Conservation (phyloP, 2,113 vertebrate species). For the Noctilio leporinus region DNA sequence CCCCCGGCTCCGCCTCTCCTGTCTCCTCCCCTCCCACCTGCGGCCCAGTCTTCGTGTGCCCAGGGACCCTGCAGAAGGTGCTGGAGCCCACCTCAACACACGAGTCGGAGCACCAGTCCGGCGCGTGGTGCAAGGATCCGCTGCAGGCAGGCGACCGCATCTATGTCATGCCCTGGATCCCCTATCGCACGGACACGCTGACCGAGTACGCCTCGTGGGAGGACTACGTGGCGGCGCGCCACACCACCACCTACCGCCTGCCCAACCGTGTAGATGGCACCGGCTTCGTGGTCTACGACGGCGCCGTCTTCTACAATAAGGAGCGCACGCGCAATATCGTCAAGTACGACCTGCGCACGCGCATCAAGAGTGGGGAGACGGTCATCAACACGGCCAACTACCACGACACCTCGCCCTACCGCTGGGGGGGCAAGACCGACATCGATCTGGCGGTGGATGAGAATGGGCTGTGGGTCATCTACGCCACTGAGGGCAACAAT, state of each 20-base stretch:
- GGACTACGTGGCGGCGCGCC: slow-evolving; percentile 87
- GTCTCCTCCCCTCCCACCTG: slow-evolving; percentile 54
- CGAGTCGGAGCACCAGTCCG: slow-evolving; percentile 92
- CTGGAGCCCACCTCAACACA: slow-evolving; percentile 88
- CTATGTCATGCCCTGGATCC: slow-evolving; percentile 96
- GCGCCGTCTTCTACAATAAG: slow-evolving; percentile 97
- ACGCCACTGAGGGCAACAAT: slow-evolving; percentile 92
- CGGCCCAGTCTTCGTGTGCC: slow-evolving; percentile 92
- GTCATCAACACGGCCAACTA: slow-evolving; percentile 95
- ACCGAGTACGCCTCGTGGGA: slow-evolving; percentile 94
- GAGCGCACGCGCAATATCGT: slow-evolving; percentile 95
- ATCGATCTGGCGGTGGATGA: slow-evolving; percentile 95
- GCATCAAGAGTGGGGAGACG: slow-evolving; percentile 95
- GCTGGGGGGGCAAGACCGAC: slow-evolving; percentile 96
- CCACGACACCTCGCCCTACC: slow-evolving; percentile 94
- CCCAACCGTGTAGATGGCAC: slow-evolving; percentile 95
- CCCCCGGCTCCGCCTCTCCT: slow-evolving; percentile 60
- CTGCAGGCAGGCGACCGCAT: slow-evolving; percentile 94
- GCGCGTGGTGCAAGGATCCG: slow-evolving; percentile 96
- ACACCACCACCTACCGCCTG: slow-evolving; percentile 93
- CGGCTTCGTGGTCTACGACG: slow-evolving; percentile 94
- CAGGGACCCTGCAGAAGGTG: slow-evolving; percentile 89
- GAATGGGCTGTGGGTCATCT: slow-evolving; percentile 95
- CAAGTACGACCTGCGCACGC: slow-evolving; percentile 92
- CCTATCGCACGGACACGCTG: slow-evolving; percentile 93